Percentiles rank a stretch among this genome's conserved stretches.
These are phyloP conservation scores for Drosophila nannoptera DNA, from an alignment of 1,140 invertebrate genomes.

Conservation along the genomic window DNA sequence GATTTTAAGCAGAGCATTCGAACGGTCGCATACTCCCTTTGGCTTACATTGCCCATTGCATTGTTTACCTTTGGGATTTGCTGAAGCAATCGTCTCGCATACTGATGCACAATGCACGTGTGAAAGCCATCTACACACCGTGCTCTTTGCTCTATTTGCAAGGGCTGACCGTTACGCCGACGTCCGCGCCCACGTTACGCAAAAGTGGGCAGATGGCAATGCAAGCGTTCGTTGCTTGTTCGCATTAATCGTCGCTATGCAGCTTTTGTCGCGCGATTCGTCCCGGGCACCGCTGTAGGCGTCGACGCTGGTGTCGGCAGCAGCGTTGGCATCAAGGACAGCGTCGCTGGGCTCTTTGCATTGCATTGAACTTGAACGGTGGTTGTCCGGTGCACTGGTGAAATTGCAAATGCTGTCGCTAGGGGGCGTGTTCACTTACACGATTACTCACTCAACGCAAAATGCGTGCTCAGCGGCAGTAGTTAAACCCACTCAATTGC, in stretches of 20 bases:
- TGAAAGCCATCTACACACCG: constrained; percentile 13
- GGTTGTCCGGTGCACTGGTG: constrained; percentile 40
- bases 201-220: constrained; percentile 14
- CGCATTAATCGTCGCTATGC: constrained; percentile 26
- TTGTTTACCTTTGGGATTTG: constrained; percentile 25
- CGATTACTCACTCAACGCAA: neutral
- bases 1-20: neutral
- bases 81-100: constrained; percentile 24
- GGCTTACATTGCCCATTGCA: neutral
- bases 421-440: constrained; percentile 57
- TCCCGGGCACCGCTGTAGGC: constrained; percentile 3
- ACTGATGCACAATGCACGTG: constrained; percentile 2
- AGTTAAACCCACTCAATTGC: constrained; percentile 21
- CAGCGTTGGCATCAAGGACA: constrained; percentile 51
- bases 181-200: constrained; percentile 32
- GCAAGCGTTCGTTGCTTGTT: constrained; percentile 6
- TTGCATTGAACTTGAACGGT: constrained; percentile 73
- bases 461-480: constrained; percentile 9
- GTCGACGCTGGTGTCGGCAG: neutral
- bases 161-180: constrained; percentile 31
- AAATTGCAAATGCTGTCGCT: constrained; percentile 39
- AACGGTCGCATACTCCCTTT: neutral
- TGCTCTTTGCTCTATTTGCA: constrained; percentile 11
- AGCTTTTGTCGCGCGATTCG: constrained; percentile 44
- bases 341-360: constrained; percentile 32